Evolutionary conservation across 2,113 vertebrate species (phyloP), one percentile per base, ranked within the genome.

Genomic region (Pseudorectes ferrugineus): DNA sequence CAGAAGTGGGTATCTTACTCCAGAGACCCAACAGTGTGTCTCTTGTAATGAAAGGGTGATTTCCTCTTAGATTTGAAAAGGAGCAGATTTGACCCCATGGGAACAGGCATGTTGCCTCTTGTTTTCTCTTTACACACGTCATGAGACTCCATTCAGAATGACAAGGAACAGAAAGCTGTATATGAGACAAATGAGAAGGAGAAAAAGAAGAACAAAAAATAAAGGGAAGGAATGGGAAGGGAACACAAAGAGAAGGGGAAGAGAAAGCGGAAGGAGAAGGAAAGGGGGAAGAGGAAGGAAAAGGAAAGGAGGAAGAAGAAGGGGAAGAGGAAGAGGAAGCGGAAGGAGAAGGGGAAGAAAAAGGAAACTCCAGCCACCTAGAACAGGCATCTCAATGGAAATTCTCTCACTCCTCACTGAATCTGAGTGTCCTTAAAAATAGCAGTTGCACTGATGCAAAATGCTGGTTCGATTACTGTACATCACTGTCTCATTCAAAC

Each of bases 251-350:
- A 43, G 36, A 67, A 57, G 24, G 24, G 12, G 10, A 40, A 66
- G 49, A 24, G 21, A 52, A 61, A 83, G 33, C 11, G 15, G 8
- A 57, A 74, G 12, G 19, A 18, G 38, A 65, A 65, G 28, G 14
- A 42, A 57, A n/a, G 14, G 9, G 13, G 11, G 9, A 58, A 57
- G 21, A 49, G 5, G 5, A 16, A 4, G 2, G 14, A 7, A n/a
- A n/a, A n/a, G n/a, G n/a, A n/a, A n/a, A n/a, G n/a, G n/a, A n/a
- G n/a, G n/a, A n/a, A n/a, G n/a, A n/a, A n/a, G 9, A 5, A 29
- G 3, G 4, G 6, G 21, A 58, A 51, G 8, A 38, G 0, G 13
- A 4, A 4, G 3, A 31, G 5, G 9, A 5, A 29, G 4, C 3
- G 6, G 21, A 58, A 51, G 8, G 38, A 0, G 13, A 4, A 4